phyloP scores from a whole-genome alignment of 2,888 invertebrate species.

The Dichetophora obliterata region DNA sequence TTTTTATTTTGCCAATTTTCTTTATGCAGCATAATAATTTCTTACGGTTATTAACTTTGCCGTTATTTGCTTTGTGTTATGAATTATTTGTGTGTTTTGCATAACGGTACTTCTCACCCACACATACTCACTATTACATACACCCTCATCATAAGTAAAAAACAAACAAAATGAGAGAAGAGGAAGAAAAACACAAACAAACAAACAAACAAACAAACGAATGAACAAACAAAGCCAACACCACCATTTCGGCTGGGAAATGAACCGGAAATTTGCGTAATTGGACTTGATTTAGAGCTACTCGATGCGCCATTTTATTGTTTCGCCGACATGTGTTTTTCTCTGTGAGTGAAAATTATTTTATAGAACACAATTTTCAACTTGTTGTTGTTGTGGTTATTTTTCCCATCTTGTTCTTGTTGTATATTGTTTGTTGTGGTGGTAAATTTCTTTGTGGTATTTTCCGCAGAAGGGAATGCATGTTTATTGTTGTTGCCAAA shows the following conservation, averaged over 20 bases:
- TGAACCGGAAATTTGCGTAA: slow-evolving; percentile 50
- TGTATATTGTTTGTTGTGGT: slow-evolving; percentile 12
- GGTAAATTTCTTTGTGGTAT: background rate
- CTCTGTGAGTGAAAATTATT: slow-evolving; percentile 55
- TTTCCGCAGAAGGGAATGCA: background rate
- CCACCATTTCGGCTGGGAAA: slow-evolving; percentile 45
- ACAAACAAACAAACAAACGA: background rate
- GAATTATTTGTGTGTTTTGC: slow-evolving; percentile 26
- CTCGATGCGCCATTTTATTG: slow-evolving; percentile 43
- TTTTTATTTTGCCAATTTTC: slow-evolving; percentile 36
- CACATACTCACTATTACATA: background rate
- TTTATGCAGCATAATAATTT: slow-evolving; percentile 36
- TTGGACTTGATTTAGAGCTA: slow-evolving; percentile 50
- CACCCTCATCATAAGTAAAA: background rate
- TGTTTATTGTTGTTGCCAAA: slow-evolving; percentile 38
- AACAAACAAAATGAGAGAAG: background rate
- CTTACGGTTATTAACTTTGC: slow-evolving; percentile 43
- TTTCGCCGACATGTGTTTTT: slow-evolving; percentile 44
- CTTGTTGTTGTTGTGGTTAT: slow-evolving; percentile 52
- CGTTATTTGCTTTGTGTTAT: slow-evolving; percentile 32
- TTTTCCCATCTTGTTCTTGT: slow-evolving; percentile 25
- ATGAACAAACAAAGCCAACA: slow-evolving; percentile 18
- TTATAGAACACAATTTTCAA: slow-evolving; percentile 62
- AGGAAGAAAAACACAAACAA: background rate
- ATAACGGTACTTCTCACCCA: slow-evolving; percentile 1